A percentile compares a stretch with the other conserved stretches of the same genome.
Conservation (phyloP, 2,113 vertebrate genomes). For the Coregonus clupeaformis region DNA sequence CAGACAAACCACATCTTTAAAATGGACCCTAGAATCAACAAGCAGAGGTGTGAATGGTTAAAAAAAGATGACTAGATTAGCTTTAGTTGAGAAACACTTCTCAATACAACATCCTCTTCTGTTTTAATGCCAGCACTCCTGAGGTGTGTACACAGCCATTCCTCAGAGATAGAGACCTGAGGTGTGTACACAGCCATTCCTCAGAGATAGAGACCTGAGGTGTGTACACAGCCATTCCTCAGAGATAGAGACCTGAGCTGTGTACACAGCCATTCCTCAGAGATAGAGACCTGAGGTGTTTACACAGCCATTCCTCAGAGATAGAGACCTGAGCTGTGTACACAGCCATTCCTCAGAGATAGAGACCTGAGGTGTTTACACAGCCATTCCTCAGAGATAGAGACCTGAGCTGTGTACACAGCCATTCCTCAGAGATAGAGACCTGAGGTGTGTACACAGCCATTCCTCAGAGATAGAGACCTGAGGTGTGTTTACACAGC, state of each 20-base stretch:
- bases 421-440: not conserved
- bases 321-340: not conserved
- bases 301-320: not conserved
- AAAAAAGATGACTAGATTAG: not conserved
- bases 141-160: too few relatives aligned
- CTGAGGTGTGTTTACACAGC: not conserved
- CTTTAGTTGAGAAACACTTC: not conserved
- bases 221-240: not conserved
- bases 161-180: not conserved
- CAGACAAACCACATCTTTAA: not conserved
- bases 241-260: not conserved
- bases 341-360: not conserved
- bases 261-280: not conserved
- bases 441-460: not conserved
- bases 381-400: not conserved
- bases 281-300: not conserved
- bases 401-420: not conserved
- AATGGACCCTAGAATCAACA: not conserved
- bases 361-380: not conserved
- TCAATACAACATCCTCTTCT: not conserved
- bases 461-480: not conserved
- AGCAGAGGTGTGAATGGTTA: not conserved
- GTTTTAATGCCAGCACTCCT: not conserved
- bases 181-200: not conserved
- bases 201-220: not conserved